phyloP scores from a whole-genome alignment of 2,888 invertebrate species.

The Linyphia triangularis region DNA sequence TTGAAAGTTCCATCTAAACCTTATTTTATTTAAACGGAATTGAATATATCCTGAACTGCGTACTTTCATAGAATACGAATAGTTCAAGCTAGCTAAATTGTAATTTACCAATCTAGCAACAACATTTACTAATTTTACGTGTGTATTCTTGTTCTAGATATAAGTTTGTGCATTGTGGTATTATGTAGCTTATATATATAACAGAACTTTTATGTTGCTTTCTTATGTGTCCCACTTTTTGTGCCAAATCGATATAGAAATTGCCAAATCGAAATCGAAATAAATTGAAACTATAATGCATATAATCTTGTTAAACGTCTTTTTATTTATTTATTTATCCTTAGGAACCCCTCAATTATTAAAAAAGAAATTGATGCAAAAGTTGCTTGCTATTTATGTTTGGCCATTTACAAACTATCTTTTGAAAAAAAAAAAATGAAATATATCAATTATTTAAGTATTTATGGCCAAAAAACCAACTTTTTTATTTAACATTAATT shows the following conservation, averaged over 20 bases:
- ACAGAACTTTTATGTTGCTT: conserved; percentile 32
- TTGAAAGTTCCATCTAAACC: too few relatives aligned
- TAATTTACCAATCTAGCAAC: neutral
- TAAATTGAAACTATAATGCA: too few relatives aligned
- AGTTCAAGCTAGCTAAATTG: neutral
- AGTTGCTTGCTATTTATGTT: too few relatives aligned
- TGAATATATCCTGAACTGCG: too few relatives aligned
- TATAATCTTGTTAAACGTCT: neutral
- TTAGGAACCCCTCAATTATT: neutral
- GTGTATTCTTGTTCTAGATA: neutral
- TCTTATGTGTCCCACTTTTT: neutral
- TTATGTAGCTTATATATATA: neutral
- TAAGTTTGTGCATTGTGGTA: neutral
- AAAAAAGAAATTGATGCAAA: too few relatives aligned
- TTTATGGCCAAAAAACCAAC: too few relatives aligned
- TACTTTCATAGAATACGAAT: neutral
- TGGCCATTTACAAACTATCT: too few relatives aligned
- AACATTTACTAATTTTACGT: neutral
- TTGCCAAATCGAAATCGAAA: too few relatives aligned
- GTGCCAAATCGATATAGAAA: conserved; percentile 43
- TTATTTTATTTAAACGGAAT: too few relatives aligned
- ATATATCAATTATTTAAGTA: too few relatives aligned
- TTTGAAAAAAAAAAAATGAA: too few relatives aligned
- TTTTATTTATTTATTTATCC: neutral
- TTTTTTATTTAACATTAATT: too few relatives aligned